A percentile compares a stretch with the other conserved stretches of the same genome.
Evolutionary conservation across 2,797 vertebrate genomes (phyloP).

Genomic region (Eospalax fontanierii): DNA sequence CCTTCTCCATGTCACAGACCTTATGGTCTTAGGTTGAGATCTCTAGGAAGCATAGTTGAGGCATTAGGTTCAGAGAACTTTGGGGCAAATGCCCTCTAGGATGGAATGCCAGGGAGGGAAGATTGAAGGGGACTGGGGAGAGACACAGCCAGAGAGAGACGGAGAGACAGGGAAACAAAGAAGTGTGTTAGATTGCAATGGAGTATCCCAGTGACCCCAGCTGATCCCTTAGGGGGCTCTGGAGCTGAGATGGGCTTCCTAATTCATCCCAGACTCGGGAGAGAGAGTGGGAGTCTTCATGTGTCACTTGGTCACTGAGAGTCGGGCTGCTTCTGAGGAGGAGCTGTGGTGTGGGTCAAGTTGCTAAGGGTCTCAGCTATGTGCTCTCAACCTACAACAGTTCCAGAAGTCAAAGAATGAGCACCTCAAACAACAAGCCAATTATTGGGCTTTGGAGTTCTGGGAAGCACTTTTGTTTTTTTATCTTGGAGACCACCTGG

Average conservation of each 20-base stretch:
- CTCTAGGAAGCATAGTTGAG: neutral
- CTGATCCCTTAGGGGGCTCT: no score
- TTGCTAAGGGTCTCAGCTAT: neutral
- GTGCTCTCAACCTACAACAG: neutral
- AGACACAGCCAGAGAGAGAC: neutral
- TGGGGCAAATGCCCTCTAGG: neutral
- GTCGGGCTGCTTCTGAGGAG: neutral
- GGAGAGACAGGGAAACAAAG: neutral
- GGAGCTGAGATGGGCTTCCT: neutral
- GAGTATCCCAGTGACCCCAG: no score
- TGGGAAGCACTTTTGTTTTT: neutral
- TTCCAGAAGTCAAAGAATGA: neutral
- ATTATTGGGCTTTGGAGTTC: neutral
- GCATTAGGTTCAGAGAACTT: neutral
- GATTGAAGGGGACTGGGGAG: neutral
- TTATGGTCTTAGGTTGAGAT: neutral
- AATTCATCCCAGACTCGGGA: neutral
- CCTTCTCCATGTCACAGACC: neutral
- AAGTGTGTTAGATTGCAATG: neutral
- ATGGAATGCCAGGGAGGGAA: neutral
- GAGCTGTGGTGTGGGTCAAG: neutral
- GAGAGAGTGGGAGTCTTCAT: neutral
- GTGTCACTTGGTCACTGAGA: neutral
- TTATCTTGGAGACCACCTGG: neutral
- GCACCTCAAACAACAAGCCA: neutral